A percentile compares a stretch with the other conserved stretches of the same genome.
Evolutionary conservation across 2,888 invertebrate genomes (phyloP).

Genomic region (Dasysyrphus tricinctus): DNA sequence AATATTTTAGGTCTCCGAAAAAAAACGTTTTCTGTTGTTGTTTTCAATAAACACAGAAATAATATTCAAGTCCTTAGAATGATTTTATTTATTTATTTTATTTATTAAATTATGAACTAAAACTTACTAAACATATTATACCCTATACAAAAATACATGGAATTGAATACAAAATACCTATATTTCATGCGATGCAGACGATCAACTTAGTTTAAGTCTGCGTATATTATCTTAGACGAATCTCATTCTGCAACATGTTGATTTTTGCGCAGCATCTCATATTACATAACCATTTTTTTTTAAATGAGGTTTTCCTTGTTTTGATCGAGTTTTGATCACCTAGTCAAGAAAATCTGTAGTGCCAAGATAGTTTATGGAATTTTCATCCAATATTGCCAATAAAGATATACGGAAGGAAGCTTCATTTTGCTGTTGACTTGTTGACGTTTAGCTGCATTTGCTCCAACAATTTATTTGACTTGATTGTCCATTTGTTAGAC

Average conservation of each 20-base stretch:
- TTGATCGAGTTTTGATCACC: conserved; percentile 57
- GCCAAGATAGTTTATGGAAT: conserved; percentile 31
- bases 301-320: conserved; percentile 48
- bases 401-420: conserved; percentile 64
- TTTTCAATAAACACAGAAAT: no score
- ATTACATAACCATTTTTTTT: conserved; percentile 62
- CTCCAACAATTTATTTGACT: conserved; percentile 41
- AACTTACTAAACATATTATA: not conserved
- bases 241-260: conserved; percentile 53
- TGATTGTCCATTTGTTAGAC: conserved; percentile 8
- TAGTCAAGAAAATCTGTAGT: conserved; percentile 36
- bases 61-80: no score
- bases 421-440: conserved; percentile 28
- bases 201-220: conserved; percentile 24
- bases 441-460: conserved; percentile 39
- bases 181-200: conserved; percentile 35
- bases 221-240: conserved; percentile 17
- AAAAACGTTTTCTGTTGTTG: not conserved
- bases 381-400: conserved; percentile 6
- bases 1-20: not conserved
- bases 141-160: conserved; percentile 35
- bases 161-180: conserved; percentile 17
- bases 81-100: not conserved
- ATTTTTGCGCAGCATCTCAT: conserved; percentile 41
- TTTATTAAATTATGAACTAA: not conserved